phyloP scores from a whole-genome alignment of 2,797 vertebrate species.

The Falco rusticolus region DNA sequence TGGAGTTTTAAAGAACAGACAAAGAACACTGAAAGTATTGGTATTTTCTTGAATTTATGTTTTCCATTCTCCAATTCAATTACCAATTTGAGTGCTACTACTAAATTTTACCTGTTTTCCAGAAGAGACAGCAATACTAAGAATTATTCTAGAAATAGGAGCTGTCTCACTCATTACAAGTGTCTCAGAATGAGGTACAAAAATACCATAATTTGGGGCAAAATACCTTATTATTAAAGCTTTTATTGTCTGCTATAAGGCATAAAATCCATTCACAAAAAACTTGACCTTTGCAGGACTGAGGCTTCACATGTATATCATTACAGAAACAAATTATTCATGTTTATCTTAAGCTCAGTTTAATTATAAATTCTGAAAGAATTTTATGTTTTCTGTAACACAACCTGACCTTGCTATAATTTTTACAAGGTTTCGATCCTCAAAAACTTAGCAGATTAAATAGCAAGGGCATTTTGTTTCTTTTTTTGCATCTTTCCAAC shows the following conservation, averaged over 20 bases:
- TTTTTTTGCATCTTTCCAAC: background rate
- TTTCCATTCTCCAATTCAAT: background rate
- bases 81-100: background rate
- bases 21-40: background rate
- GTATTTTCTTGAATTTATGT: background rate
- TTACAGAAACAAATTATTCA: background rate
- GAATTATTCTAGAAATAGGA: background rate
- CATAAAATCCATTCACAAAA: background rate
- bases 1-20: background rate
- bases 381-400: background rate
- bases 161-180: background rate
- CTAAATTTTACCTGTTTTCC: background rate
- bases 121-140: background rate
- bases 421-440: background rate
- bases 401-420: background rate
- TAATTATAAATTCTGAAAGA: background rate
- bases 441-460: background rate
- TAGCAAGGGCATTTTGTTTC: background rate
- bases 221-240: background rate
- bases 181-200: background rate
- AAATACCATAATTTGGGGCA: background rate
- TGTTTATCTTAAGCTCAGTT: background rate
- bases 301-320: background rate
- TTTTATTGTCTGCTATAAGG: background rate
- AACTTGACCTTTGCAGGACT: background rate